A percentile compares a stretch with the other conserved stretches of the same genome.
These are phyloP conservation scores for Motacilla alba DNA, from an alignment of 2,113 vertebrate genomes.

Conservation along the genomic window DNA sequence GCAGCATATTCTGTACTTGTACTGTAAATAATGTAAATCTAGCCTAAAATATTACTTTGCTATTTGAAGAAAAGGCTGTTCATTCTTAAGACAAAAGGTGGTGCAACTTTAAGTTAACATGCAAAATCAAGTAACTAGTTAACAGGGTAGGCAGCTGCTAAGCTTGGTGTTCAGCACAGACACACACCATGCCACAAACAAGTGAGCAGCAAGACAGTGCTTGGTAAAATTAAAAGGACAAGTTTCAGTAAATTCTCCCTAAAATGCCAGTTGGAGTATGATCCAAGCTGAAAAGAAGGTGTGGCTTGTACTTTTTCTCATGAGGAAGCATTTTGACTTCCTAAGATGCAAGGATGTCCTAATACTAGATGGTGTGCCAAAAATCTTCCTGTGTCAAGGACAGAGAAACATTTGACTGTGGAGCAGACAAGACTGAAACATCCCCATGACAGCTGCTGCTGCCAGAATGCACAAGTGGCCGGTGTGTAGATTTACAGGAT, in stretches of 20 bases:
- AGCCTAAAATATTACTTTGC: background rate
- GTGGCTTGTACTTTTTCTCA: background rate
- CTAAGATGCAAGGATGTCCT: background rate
- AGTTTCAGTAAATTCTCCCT: background rate
- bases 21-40: background rate
- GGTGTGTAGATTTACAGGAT: background rate
- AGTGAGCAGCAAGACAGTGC: background rate
- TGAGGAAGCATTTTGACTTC: background rate
- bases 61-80: background rate
- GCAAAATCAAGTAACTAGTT: background rate
- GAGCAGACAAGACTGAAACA: background rate
- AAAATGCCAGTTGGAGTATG: background rate
- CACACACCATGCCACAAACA: background rate
- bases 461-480: background rate
- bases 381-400: background rate
- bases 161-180: background rate
- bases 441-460: background rate
- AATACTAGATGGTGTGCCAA: fast-evolving
- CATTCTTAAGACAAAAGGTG: background rate
- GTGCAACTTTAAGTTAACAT: background rate
- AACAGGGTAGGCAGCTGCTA: background rate
- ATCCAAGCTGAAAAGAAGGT: background rate
- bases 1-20: background rate
- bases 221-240: background rate
- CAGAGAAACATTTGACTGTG: background rate